Percentiles rank a stretch among this genome's conserved stretches.
Conservation (phyloP, 2,113 vertebrate species). For the Elanoides forficatus region DNA sequence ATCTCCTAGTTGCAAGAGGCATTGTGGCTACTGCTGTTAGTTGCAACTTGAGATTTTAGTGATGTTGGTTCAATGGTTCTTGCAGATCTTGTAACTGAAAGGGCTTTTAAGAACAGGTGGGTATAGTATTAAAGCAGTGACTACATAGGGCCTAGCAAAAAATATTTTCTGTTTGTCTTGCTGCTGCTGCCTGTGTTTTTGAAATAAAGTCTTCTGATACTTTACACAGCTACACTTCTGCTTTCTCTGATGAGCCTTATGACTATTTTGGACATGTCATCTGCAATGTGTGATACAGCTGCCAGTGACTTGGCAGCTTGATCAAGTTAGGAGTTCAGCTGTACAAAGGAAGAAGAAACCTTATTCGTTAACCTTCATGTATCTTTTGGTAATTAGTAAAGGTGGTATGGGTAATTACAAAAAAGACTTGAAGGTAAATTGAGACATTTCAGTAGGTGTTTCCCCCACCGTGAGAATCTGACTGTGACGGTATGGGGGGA, state of each 20-base stretch:
- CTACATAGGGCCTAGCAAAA: not conserved
- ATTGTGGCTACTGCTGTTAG: not conserved
- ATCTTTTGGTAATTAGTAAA: not conserved
- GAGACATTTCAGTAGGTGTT: not conserved
- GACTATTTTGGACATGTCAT: not conserved
- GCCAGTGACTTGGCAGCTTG: not conserved
- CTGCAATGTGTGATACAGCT: not conserved
- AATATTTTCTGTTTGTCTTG: not conserved
- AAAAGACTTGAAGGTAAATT: not conserved
- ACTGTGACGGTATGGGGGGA: not conserved
- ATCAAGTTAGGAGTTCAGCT: not conserved
- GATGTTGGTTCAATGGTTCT: not conserved
- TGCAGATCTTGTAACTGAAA: not conserved
- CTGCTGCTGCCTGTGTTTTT: not conserved
- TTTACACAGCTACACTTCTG: not conserved
- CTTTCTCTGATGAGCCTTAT: not conserved
- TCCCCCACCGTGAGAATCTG: not conserved
- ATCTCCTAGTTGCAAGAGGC: not conserved
- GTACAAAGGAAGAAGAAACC: not conserved
- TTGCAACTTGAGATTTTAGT: not conserved
- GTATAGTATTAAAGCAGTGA: not conserved
- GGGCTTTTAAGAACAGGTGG: not conserved
- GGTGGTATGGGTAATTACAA: not conserved
- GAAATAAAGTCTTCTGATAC: not conserved
- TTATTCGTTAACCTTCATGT: not conserved